Conservation (phyloP, 2,888 invertebrate species). For the Aradus depressus region DNA sequence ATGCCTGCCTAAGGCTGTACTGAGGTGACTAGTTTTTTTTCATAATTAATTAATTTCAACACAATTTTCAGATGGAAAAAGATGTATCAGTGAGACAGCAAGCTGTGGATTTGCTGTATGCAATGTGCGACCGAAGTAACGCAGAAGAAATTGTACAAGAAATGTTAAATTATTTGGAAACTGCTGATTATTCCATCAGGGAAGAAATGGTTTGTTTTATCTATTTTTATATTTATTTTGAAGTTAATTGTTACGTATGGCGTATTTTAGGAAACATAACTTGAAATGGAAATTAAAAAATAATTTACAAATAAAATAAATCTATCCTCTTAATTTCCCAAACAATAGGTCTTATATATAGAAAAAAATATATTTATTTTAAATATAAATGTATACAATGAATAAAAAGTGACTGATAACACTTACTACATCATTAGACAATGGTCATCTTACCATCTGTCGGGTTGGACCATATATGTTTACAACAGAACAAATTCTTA, state of each 20-base stretch:
- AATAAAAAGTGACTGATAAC: neutral
- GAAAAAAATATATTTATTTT: too few species aligned
- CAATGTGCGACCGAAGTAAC: conserved; percentile 99
- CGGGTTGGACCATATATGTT: too few species aligned
- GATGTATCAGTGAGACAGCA: conserved; percentile 96
- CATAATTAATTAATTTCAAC: neutral
- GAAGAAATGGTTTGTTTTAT: conserved; percentile 80
- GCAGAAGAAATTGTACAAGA: conserved; percentile 99
- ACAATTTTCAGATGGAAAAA: conserved; percentile 69
- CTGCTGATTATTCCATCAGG: conserved; percentile 97
- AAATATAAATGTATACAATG: too few species aligned
- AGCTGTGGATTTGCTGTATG: conserved; percentile 95
- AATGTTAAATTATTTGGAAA: conserved; percentile 97
- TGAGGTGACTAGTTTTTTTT: neutral
- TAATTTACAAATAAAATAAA: too few species aligned
- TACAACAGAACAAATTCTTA: too few species aligned
- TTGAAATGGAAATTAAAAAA: neutral
- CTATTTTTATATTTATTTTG: neutral
- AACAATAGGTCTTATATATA: too few species aligned
- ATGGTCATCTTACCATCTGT: too few species aligned
- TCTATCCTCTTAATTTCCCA: too few species aligned
- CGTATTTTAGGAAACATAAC: neutral
- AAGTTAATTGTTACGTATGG: neutral
- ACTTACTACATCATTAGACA: neutral
- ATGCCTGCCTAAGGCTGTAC: too few species aligned